Conservation (phyloP, 1,140 invertebrate species). For the Drosophila kikkawai region DNA sequence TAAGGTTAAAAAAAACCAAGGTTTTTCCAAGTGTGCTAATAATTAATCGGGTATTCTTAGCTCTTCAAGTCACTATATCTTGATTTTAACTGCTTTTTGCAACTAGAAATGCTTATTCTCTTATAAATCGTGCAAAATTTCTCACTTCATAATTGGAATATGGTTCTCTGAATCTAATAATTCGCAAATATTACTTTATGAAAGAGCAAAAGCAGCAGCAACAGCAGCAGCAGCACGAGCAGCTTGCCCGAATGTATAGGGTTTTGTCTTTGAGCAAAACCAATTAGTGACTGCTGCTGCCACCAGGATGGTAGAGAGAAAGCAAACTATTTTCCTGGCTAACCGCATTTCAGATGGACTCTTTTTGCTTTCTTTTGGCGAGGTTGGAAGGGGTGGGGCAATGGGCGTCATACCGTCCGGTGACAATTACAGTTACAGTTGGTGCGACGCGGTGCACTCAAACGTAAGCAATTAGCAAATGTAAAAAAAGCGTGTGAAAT, state of each 20-base stretch:
- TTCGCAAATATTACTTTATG: constrained; percentile 13
- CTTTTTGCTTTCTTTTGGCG: constrained; percentile 2
- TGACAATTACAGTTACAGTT: constrained; percentile 24
- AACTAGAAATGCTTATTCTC: neutral
- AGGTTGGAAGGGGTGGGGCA: neutral
- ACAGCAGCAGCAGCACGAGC: neutral
- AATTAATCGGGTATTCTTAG: too few species aligned
- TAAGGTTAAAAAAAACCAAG: neutral
- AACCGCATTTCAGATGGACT: constrained; percentile 16
- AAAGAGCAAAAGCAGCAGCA: neutral
- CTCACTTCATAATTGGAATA: neutral
- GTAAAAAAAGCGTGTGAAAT: constrained; percentile 69
- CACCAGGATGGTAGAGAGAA: constrained; percentile 3
- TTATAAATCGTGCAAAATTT: too few species aligned
- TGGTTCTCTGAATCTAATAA: neutral
- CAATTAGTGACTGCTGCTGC: constrained; percentile 19
- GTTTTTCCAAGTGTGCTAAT: too few species aligned
- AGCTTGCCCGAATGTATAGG: neutral
- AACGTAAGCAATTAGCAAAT: constrained; percentile 73
- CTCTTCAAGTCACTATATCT: neutral
- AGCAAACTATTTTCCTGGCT: constrained; percentile 14
- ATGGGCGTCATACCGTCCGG: constrained; percentile 4
- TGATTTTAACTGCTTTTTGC: too few species aligned
- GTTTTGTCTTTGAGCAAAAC: neutral
- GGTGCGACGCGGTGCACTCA: constrained; percentile 14